Conservation (phyloP, 1,140 invertebrate species). For the Popillia japonica region DNA sequence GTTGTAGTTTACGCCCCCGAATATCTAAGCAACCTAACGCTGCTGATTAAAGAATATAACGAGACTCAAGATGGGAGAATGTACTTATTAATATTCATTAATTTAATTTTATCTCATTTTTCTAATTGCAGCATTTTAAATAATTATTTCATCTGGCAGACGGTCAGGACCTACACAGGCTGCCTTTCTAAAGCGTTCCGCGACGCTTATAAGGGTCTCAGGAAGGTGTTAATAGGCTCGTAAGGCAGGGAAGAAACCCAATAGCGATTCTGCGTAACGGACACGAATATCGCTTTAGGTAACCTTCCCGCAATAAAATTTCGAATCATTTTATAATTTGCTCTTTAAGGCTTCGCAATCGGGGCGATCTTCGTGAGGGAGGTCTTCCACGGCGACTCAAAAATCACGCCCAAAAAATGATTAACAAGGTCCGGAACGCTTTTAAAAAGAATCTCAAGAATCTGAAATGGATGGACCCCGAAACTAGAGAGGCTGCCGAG, state of each 20-base stretch:
- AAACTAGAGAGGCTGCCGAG: conserved; percentile 81
- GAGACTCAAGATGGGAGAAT: conserved; percentile 77
- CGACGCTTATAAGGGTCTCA: conserved; percentile 88
- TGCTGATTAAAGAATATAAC: conserved; percentile 74
- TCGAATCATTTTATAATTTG: not conserved
- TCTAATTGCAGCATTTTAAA: conserved; percentile 76
- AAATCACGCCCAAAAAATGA: conserved; percentile 88
- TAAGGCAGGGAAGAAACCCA: conserved; percentile 83
- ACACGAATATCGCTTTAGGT: conserved; percentile 89
- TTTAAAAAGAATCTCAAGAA: conserved; percentile 86
- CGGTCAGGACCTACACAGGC: conserved; percentile 79
- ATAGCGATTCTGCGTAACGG: conserved; percentile 93
- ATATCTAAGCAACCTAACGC: conserved; percentile 81
- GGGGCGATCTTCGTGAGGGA: conserved; percentile 94
- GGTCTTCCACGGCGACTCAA: conserved; percentile 83
- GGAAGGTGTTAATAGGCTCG: conserved; percentile 87
- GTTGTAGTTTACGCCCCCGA: conserved; percentile 89
- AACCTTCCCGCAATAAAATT: not conserved
- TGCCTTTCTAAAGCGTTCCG: conserved; percentile 90
- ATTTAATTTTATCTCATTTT: not conserved
- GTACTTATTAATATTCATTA: conserved; percentile 64
- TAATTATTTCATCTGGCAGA: conserved; percentile 95
- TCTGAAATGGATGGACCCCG: conserved; percentile 90
- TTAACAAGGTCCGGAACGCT: conserved; percentile 82
- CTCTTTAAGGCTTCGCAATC: conserved; percentile 83